Base-by-base conservation (phyloP, 2,888 invertebrate species). In the Microctonus aethiopoides region DNA sequence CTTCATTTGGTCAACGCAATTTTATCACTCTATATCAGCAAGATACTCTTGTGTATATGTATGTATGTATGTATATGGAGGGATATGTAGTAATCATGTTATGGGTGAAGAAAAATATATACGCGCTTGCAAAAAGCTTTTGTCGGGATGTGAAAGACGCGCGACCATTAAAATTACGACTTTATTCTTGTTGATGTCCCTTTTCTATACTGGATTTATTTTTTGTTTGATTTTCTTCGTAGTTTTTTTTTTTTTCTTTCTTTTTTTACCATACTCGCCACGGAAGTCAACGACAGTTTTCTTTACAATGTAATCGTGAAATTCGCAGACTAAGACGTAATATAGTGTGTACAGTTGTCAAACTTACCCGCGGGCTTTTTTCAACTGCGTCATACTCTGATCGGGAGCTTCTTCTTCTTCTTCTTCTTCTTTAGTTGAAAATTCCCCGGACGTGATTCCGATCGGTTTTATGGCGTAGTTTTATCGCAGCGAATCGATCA, bases 401-500 rank as follows among this genome's bases (percentile, higher is more conserved):
- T 61, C 54, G 29, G 9, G 29, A 11, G 54, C 36, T 54, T 64
- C 36, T 51, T 51, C 62, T 22, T 63, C 13, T 54, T 64, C 26
- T 51, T 51, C 62, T 62, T 24, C 22, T 34, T 20, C 13, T 54
- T 54, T 20, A 67, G 16, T 36, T 39, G 52, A 71, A 67, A 68
- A 61, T 59, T 71, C 22, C 56, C 72, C 74, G 73, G 71, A 71
- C 54, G 72, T 70, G 74, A 76, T 76, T 75, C 67, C 66, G 72
- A 71, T 71, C 71, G 72, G 68, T 72, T 75, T 80, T 80, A 81
- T 79, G 78, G 77, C 79, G 71, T 75, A 72, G 74, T 78, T 81
- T 81, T 81, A 81, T 77, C 73, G 77, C 68, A 52, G 73, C 71
- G 81, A 81, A 81, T 82, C 81, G 80, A 82, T 82, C 80, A 80